These are phyloP conservation scores for Neoitamus cyanurus DNA, from an alignment of 2,888 invertebrate genomes.

Conservation along the genomic window DNA sequence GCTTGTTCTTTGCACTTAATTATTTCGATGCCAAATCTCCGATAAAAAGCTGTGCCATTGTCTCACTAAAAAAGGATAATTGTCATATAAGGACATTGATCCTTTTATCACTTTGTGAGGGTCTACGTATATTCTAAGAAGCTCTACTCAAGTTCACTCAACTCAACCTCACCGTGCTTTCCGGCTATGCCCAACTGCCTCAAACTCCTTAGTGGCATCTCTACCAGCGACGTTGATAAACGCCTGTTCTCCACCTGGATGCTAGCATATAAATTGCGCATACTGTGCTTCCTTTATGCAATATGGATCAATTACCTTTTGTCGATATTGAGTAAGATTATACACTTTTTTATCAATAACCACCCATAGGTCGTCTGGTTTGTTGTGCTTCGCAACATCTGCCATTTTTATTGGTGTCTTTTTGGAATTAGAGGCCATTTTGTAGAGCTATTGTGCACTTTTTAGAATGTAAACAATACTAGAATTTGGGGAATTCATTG, in stretches of 20 bases:
- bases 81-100: no score
- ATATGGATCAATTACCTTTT: conserved; percentile 69
- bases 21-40: no score
- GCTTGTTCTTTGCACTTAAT: no score
- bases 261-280: conserved; percentile 69
- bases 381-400: conserved; percentile 74
- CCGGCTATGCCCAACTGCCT: conserved; percentile 97
- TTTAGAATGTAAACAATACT: not conserved
- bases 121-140: no score
- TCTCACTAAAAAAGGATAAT: no score
- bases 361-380: conserved; percentile 73
- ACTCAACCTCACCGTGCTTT: conserved; percentile 88
- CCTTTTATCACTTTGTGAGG: no score
- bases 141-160: no score
- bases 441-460: not conserved
- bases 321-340: conserved; percentile 79
- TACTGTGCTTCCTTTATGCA: not conserved
- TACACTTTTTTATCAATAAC: conserved; percentile 83
- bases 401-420: not conserved
- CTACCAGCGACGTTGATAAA: conserved; percentile 87
- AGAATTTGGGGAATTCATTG: not conserved
- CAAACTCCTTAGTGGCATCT: conserved; percentile 92
- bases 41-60: no score
- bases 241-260: conserved; percentile 95
- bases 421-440: not conserved